Conservation (phyloP, 2,888 invertebrate species). For the Abrostola tripartita region DNA sequence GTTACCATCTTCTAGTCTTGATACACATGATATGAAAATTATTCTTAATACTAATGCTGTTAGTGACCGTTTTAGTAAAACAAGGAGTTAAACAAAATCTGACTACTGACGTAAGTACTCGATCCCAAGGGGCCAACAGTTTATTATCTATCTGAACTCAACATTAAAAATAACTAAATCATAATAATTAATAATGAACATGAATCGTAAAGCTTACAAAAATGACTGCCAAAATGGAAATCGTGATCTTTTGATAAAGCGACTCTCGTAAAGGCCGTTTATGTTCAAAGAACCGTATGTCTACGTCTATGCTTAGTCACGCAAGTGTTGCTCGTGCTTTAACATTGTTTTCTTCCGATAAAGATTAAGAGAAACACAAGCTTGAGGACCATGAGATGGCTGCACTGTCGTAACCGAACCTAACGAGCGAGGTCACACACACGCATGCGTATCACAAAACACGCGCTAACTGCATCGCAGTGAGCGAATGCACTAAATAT, state of each 20-base stretch:
- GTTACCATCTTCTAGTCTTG: conserved; percentile 48
- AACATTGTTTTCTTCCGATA: no score
- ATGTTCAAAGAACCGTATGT: conserved; percentile 17
- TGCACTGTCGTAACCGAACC: neutral
- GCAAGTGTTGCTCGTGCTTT: no score
- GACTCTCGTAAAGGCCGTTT: conserved; percentile 34
- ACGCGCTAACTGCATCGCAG: neutral
- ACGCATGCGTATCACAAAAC: conserved; percentile 1
- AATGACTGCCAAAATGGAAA: conserved; percentile 70
- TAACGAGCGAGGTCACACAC: conserved; percentile 10
- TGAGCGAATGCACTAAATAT: conserved; percentile 7
- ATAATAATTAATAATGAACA: conserved; percentile 54
- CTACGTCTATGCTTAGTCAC: no score
- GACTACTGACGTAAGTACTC: conserved; percentile 58
- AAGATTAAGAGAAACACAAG: no score
- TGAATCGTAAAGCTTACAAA: conserved; percentile 57
- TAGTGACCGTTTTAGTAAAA: conserved; percentile 38
- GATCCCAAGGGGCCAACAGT: conserved; percentile 42
- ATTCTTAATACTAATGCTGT: conserved; percentile 46
- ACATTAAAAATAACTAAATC: conserved; percentile 49
- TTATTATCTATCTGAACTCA: conserved; percentile 37
- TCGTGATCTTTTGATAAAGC: conserved; percentile 62
- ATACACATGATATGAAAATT: conserved; percentile 52
- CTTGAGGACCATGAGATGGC: no score
- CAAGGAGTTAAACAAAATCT: conserved; percentile 47